Percentiles rank a stretch among this genome's conserved stretches.
Conservation (phyloP, 1,140 invertebrate genomes). For the Macrocentrus cingulum region DNA sequence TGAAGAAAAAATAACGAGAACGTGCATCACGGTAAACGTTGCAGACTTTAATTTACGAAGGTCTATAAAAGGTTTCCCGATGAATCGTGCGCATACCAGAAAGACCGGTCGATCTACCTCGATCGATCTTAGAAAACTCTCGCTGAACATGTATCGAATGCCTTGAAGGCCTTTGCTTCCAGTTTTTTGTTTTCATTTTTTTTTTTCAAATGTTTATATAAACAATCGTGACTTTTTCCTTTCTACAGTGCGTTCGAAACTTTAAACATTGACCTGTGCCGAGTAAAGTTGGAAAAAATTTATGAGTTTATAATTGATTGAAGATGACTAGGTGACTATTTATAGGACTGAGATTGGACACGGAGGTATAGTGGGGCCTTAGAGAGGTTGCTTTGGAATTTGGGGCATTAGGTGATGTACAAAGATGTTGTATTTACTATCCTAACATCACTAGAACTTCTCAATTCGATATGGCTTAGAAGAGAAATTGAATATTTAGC, state of each 20-base stretch:
- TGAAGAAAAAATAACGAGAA: constrained; percentile 2
- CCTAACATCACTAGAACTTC: constrained; percentile 41
- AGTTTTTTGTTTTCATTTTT: constrained; percentile 4
- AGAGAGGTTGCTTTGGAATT: constrained; percentile 34
- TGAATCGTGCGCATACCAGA: constrained; percentile 25
- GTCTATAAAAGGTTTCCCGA: constrained; percentile 33
- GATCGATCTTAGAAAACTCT: constrained; percentile 42
- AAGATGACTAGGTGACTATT: not conserved
- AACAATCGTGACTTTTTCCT: not conserved
- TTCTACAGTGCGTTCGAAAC: no score
- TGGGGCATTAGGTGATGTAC: constrained; percentile 40
- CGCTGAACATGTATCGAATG: constrained; percentile 24
- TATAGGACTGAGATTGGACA: not conserved
- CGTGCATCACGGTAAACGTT: constrained; percentile 29
- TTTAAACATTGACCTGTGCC: no score
- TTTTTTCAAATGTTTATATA: constrained; percentile 9
- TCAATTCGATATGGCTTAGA: not conserved
- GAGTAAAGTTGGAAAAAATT: no score
- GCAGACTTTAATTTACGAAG: constrained; percentile 36
- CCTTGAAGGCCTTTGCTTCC: constrained; percentile 13
- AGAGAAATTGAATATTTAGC: constrained; percentile 9
- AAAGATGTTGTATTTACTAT: constrained; percentile 47
- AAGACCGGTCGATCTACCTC: constrained; percentile 34
- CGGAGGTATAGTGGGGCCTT: not conserved
- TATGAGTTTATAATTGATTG: not conserved